Evolutionary conservation across 2,888 invertebrate species (phyloP).

Genomic region (Campopleginae sp.): DNA sequence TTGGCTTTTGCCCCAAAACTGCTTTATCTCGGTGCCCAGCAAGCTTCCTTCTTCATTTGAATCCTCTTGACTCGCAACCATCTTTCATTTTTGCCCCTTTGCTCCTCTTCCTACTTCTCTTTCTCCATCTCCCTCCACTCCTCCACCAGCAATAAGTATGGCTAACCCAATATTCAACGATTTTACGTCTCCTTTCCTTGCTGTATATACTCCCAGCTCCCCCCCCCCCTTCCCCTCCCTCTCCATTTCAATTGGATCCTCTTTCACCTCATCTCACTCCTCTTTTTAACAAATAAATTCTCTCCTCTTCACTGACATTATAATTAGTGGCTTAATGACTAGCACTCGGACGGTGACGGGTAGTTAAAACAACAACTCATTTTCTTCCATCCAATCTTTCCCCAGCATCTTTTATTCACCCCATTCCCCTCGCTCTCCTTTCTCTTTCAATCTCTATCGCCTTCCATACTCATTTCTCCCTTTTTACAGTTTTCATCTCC

Average conservation of each 20-base stretch:
- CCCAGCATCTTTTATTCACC: conserved; percentile 60
- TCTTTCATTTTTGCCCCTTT: conserved; percentile 31
- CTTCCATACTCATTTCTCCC: background rate
- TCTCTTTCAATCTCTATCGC: background rate
- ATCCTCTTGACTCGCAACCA: conserved; percentile 29
- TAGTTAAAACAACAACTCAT: conserved; percentile 83
- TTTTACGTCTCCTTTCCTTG: conserved; percentile 52
- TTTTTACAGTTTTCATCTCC: background rate
- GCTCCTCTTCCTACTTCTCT: conserved; percentile 27
- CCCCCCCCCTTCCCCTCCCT: background rate
- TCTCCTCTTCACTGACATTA: conserved; percentile 83
- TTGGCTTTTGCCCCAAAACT: conserved; percentile 43
- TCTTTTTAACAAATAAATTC: conserved; percentile 73
- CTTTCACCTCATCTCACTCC: background rate
- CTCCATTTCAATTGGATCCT: conserved; percentile 18
- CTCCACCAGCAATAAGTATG: conserved; percentile 44
- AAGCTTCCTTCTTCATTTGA: conserved; percentile 60
- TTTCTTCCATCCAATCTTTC: conserved; percentile 65
- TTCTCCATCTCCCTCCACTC: conserved; percentile 31
- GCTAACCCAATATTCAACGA: conserved; percentile 64
- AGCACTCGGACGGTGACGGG: conserved; percentile 81
- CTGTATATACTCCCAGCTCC: conserved; percentile 6
- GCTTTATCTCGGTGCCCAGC: conserved; percentile 59
- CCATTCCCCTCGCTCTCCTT: conserved; percentile 38
- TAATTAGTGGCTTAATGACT: conserved; percentile 84